These are phyloP conservation scores for Brachionus rubens DNA, from an alignment of 1,140 invertebrate genomes.

Conservation along the genomic window DNA sequence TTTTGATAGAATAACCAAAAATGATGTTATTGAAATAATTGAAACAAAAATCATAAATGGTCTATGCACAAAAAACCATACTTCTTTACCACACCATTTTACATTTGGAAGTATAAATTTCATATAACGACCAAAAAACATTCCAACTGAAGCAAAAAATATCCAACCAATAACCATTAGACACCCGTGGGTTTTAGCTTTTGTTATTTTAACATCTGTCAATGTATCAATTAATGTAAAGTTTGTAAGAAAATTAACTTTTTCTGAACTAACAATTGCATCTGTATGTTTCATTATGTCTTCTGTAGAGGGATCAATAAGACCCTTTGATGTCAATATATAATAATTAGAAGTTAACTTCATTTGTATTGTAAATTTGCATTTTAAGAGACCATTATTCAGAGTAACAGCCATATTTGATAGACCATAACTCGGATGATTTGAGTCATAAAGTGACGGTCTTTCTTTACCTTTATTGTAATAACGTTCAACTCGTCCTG, in stretches of 20 bases:
- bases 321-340: background rate
- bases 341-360: background rate
- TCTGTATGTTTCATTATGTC: background rate
- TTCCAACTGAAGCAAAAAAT: constrained; percentile 31
- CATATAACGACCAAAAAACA: constrained; percentile 17
- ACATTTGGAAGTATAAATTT: background rate
- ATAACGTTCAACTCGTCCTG: background rate
- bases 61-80: constrained; percentile 20
- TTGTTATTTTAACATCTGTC: background rate
- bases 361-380: background rate
- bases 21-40: constrained; percentile 1
- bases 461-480: background rate
- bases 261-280: background rate
- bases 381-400: background rate
- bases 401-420: background rate
- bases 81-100: background rate
- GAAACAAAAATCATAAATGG: constrained; percentile 36
- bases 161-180: constrained; percentile 39
- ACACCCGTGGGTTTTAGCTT: constrained; percentile 7
- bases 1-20: constrained; percentile 10
- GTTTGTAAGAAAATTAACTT: background rate
- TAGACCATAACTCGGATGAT: background rate
- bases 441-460: background rate
- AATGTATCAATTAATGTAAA: background rate
- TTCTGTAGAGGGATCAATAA: background rate